Base-by-base conservation (phyloP, 35 echinoderm and acorn worm species). In the Strongylocentrotus purpuratus region DNA sequence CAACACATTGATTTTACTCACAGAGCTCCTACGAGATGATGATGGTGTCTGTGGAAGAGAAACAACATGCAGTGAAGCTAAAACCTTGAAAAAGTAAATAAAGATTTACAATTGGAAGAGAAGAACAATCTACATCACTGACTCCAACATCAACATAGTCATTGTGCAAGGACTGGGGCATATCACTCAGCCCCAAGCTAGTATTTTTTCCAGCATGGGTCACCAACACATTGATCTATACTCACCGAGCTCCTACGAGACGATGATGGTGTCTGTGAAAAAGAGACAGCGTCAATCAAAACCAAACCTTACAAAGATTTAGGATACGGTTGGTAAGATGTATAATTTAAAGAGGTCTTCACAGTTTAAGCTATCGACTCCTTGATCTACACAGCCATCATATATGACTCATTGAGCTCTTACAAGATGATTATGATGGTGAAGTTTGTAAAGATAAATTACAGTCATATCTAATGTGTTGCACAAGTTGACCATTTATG, bases 1-100 rank as follows among this genome's bases (percentile, higher is more conserved):
- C 91, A 93, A 58, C 33, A 93, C 48, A 58, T 93, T 93, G 46
- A 93, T 58, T 33, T 93, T 93, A 46, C 91, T 93, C 45, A 93
- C 91, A 18, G 91, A 93, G 48, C 46, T 58, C 28, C 91, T 58
- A 4, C 91, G 17, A 58, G 31, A 46, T 9, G 48, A 47, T 1
- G 46, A n/a, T 50, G 91, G 91, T 93, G 45, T 32, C 91, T 93
- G 91, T n/a, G 48, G 32, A 48, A 45, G 33, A 45, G 4, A 78
- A 78, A n/a, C 20, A 78, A 8, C 28, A 28, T 70, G 15, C 17
- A 25, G 17, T 22, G 5, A 6, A 70, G 6, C 6, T 22, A 70
- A 70, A 28, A 4, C 20, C 17, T 28, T 1, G 20, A 70, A 25
- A 65, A 65, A 65, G 2, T 25, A 22, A 70, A 22, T 70, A 1